These are phyloP conservation scores for Diabrotica balteata DNA, from an alignment of 2,888 invertebrate species.

Conservation along the genomic window DNA sequence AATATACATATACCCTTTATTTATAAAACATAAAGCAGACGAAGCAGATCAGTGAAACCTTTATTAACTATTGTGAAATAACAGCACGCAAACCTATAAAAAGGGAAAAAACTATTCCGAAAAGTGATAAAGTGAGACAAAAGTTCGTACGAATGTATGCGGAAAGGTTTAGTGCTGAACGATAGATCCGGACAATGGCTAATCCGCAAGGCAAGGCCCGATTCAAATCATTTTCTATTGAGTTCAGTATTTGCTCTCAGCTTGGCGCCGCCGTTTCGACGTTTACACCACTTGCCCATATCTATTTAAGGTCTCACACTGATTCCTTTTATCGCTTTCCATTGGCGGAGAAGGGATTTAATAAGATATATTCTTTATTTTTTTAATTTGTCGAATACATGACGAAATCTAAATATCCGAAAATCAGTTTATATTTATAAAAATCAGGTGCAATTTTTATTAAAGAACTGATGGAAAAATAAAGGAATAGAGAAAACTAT, in stretches of 20 bases:
- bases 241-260: conserved; percentile 54
- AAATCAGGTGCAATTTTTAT: too few species aligned
- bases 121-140: neutral
- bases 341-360: conserved; percentile 25
- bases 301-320: conserved; percentile 49
- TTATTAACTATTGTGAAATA: neutral
- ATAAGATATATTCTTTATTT: too few species aligned
- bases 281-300: conserved; percentile 51
- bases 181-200: conserved; percentile 50
- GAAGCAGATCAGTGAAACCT: too few species aligned
- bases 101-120: neutral
- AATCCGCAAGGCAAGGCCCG: conserved; percentile 48
- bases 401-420: too few species aligned
- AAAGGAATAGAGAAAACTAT: too few species aligned
- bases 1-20: too few species aligned
- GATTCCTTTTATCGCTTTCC: conserved; percentile 43
- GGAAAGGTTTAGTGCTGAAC: conserved; percentile 50
- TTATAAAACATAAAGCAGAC: too few species aligned
- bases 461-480: too few species aligned
- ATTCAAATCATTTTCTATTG: conserved; percentile 50
- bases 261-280: conserved; percentile 55
- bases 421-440: too few species aligned
- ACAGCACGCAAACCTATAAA: neutral
- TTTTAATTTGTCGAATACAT: too few species aligned
- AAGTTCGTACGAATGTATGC: conserved; percentile 36